phyloP scores from a whole-genome alignment of 2,113 vertebrate species.

The Oncorhynchus mykiss region DNA sequence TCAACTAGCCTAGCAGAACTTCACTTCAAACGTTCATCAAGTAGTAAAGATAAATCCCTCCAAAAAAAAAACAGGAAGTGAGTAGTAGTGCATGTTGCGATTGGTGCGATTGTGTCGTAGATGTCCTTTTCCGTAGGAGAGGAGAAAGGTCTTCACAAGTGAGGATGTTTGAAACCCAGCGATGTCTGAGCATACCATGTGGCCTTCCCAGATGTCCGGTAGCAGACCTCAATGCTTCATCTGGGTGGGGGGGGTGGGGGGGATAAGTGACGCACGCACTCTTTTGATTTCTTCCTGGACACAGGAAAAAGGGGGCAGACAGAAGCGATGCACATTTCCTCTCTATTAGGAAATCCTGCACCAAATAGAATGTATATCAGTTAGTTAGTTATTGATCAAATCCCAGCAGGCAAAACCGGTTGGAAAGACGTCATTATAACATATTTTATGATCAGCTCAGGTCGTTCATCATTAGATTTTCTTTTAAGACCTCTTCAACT shows the following conservation, averaged over 20 bases:
- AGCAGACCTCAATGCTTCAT: not conserved
- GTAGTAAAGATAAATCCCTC: not conserved
- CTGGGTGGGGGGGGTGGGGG: not conserved
- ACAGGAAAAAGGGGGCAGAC: constrained; percentile 3
- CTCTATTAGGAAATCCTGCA: constrained; percentile 15
- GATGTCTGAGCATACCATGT: too few species aligned
- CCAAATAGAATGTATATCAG: not conserved
- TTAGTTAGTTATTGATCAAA: too few species aligned
- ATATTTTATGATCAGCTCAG: too few species aligned
- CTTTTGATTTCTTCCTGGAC: constrained; percentile 13
- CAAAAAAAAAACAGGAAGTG: not conserved
- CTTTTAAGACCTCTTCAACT: not conserved
- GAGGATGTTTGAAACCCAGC: constrained; percentile 16
- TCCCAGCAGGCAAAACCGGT: too few species aligned
- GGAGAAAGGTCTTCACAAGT: constrained; percentile 9
- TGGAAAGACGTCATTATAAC: too few species aligned
- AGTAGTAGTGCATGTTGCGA: not conserved
- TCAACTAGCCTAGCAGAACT: not conserved
- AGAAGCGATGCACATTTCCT: not conserved
- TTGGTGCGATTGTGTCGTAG: not conserved
- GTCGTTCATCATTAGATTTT: too few species aligned
- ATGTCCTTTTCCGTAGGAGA: constrained; percentile 8
- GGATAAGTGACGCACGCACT: constrained; percentile 4
- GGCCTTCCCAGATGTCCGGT: constrained; percentile 4
- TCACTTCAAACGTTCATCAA: not conserved